Evolutionary conservation across 2,113 vertebrate species (phyloP).

Genomic region (Callochromis pleurospilus): DNA sequence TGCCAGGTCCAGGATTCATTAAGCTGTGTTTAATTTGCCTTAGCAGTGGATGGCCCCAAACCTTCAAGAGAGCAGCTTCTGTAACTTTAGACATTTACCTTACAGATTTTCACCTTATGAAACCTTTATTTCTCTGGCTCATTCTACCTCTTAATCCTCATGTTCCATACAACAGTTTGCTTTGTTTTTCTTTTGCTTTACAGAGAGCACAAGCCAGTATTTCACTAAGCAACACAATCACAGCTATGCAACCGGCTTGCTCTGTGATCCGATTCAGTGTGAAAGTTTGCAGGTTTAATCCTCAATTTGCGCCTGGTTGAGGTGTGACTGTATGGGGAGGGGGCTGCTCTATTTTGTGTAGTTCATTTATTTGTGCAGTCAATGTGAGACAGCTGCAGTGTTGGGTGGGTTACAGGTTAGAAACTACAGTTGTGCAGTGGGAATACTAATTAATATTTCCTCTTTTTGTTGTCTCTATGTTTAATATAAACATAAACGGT

Average conservation of each 20-base stretch:
- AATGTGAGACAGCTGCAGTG: background rate
- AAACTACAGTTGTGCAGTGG: background rate
- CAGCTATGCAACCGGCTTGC: background rate
- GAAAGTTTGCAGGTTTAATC: background rate
- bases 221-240: background rate
- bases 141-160: background rate
- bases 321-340: background rate
- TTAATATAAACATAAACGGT: background rate
- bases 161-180: background rate
- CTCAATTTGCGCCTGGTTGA: background rate
- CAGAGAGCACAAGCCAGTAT: background rate
- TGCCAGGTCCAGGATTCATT: background rate
- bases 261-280: background rate
- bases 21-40: background rate
- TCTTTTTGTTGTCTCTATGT: background rate
- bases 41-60: background rate
- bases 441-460: background rate
- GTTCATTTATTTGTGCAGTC: background rate
- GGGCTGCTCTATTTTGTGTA: background rate
- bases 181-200: constrained; percentile 12
- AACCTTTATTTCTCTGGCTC: background rate
- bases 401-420: background rate
- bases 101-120: background rate
- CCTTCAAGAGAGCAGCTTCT: background rate
- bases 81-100: background rate